Base-by-base conservation (phyloP, 23 tunicate genomes). In the Corella eumyota region DNA sequence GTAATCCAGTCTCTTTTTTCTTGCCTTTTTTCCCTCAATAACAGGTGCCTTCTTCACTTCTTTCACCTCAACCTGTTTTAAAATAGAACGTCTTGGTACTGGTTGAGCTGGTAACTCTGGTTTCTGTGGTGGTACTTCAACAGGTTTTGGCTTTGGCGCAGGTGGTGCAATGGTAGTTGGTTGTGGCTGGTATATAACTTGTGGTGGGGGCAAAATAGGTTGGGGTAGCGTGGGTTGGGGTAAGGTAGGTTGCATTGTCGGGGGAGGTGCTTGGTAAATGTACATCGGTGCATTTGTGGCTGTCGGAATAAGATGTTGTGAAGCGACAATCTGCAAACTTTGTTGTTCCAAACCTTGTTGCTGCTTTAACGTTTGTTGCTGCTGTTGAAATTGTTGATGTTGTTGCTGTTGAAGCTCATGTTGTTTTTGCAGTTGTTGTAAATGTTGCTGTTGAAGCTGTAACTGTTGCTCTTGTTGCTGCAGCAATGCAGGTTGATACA, bases 1-100 rank as follows among this genome's bases (percentile, higher is more conserved):
- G 45, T 74, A 83, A 26, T 83, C 64, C 35, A 83, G 60, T 19
- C 92, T 54, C 34, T 74, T 64, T 44, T 76, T 76, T 30, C 83
- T 66, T 47, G 61, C 73, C 36, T 62, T 71, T 36, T 68, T 67
- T 37, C 67, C 92, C 26, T 64, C 67, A 1, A 25, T 61, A 6
- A 51, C 57, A 58, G 76, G 19, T 30, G 45, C 59, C 1, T 2
- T 2, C 15, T 60, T 60, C n/a, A 7, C 63, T 4, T 6, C 36
- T 28, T 24, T 6, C 36, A 19, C 29, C 11, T 23, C 29, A 11
- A 66, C 27, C 1, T 49, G 40, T 45, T 48, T 66, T 44, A 66
- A 7, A n/a, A 49, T 66, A 25, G 71, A 27, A 6, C 31, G 58
- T 1, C 44, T 15, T 4, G 68, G 48, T 23, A 17, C 28, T 3